Conservation (phyloP, 2,888 invertebrate genomes). For the Yponomeuta malinellus region DNA sequence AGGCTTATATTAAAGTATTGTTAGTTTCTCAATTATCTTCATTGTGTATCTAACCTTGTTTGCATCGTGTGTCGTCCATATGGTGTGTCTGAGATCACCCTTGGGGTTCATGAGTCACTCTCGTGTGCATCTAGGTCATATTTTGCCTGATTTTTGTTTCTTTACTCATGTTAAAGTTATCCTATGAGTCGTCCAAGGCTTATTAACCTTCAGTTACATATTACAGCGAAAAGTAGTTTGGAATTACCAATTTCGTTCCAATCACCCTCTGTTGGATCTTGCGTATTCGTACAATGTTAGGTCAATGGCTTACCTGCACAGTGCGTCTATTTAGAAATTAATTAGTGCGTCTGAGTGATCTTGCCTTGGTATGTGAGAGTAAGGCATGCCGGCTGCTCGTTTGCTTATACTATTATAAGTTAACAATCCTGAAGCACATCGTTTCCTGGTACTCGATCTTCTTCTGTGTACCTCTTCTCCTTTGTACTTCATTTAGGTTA, state of each 20-base stretch:
- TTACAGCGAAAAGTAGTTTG: neutral
- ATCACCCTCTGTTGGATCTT: neutral
- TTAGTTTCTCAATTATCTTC: neutral
- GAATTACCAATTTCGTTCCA: neutral
- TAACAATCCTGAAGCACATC: neutral
- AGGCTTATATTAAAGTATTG: neutral
- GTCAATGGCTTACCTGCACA: neutral
- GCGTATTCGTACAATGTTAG: neutral
- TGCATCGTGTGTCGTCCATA: constrained; percentile 5
- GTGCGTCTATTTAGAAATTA: constrained; percentile 40
- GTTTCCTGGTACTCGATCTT: constrained; percentile 8
- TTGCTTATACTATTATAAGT: constrained; percentile 8
- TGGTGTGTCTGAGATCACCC: constrained; percentile 9
- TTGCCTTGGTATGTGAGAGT: constrained; percentile 15
- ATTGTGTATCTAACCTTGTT: neutral
- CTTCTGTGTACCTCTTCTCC: neutral
- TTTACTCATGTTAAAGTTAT: constrained; percentile 25
- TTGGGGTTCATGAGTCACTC: neutral
- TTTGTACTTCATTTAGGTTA: neutral
- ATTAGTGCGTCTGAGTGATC: constrained; percentile 41
- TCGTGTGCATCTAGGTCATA: neutral
- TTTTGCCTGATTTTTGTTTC: neutral
- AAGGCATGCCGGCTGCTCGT: constrained; percentile 11
- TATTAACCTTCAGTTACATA: neutral
- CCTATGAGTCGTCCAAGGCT: neutral